Percentiles rank a stretch among this genome's conserved stretches.
Evolutionary conservation across 2,888 invertebrate genomes (phyloP).

Genomic region (Lithophane semibrunnea): DNA sequence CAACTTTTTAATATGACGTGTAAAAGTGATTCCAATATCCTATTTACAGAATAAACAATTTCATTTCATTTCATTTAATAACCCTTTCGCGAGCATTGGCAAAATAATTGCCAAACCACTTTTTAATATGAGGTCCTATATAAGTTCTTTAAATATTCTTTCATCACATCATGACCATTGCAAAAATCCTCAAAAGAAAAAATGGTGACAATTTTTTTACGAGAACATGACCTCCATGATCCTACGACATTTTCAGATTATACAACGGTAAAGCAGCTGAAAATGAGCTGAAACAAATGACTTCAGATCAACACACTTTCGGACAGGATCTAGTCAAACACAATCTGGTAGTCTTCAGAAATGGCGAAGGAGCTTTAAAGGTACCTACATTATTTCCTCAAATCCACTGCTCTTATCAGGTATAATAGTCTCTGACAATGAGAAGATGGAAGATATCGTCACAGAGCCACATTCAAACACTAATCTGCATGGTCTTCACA

Average conservation of each 20-base stretch:
- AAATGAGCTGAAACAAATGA: conserved; percentile 96
- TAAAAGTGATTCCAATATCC: too few relatives aligned
- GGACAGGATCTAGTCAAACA: conserved; percentile 98
- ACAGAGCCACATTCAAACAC: background rate
- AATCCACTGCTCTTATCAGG: background rate
- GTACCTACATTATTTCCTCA: conserved; percentile 78
- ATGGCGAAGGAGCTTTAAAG: conserved; percentile 98
- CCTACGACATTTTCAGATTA: conserved; percentile 87
- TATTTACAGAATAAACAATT: too few relatives aligned
- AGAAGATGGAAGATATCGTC: background rate
- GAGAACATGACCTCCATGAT: too few relatives aligned
- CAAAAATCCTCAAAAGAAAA: too few relatives aligned
- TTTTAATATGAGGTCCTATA: background rate
- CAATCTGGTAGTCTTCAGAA: conserved; percentile 98
- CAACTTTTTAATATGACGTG: too few relatives aligned
- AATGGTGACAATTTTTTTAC: too few relatives aligned
- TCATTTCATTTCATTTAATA: too few relatives aligned
- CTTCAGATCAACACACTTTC: conserved; percentile 93
- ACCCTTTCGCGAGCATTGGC: too few relatives aligned
- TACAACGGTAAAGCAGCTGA: conserved; percentile 99
- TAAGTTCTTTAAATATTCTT: too few relatives aligned
- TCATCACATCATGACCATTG: too few relatives aligned
- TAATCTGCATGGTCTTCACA: too few relatives aligned
- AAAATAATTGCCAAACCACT: too few relatives aligned
- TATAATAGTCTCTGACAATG: background rate